These are phyloP conservation scores for Colistium nudipinnis DNA, from an alignment of 2,113 vertebrate genomes.

Conservation along the genomic window DNA sequence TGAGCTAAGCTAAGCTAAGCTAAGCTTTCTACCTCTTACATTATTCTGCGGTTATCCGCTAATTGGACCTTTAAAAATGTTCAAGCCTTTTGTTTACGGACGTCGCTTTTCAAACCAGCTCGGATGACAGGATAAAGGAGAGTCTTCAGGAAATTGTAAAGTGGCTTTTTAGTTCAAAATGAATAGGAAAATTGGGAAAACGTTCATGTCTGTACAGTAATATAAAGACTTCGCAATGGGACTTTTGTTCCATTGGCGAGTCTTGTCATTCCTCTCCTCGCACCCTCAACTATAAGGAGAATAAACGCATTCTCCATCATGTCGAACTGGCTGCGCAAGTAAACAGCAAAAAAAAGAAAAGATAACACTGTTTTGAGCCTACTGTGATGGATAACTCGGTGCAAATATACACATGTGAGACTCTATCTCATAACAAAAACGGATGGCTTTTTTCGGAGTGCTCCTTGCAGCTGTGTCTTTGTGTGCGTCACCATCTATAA, in stretches of 20 bases:
- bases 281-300: too few species aligned
- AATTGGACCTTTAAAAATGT: neutral
- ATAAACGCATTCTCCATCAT: neutral
- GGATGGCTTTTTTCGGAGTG: neutral
- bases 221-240: neutral
- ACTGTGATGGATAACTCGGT: neutral
- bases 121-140: neutral
- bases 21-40: neutral
- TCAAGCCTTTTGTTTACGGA: too few species aligned
- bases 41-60: neutral
- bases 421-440: neutral
- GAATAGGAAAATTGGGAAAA: too few species aligned
- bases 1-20: constrained; percentile 3
- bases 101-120: neutral
- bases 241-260: too few species aligned
- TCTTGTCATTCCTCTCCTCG: too few species aligned
- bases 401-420: neutral
- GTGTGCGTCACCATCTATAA: neutral
- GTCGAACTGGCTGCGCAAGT: neutral
- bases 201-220: neutral
- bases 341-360: neutral
- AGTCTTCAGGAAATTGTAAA: neutral
- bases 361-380: neutral
- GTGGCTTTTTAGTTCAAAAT: neutral
- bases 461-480: neutral